phyloP scores from a whole-genome alignment of 2,113 vertebrate genomes.

The Cottus gobio region DNA sequence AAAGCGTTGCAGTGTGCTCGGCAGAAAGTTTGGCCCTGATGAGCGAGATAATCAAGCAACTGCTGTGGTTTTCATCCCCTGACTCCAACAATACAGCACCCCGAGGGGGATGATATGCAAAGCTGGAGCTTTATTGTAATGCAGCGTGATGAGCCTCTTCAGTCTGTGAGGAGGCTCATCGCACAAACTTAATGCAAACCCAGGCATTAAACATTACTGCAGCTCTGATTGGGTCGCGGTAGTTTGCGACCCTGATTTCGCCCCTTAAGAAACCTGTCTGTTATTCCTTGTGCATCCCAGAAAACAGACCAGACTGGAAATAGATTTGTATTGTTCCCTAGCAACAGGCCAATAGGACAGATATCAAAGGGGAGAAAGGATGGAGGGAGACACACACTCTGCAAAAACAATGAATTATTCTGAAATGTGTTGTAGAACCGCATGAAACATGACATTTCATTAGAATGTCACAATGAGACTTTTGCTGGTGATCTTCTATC shows the following conservation, averaged over 20 bases:
- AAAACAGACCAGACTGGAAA: conserved; percentile 37
- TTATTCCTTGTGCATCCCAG: conserved; percentile 25
- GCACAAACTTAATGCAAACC: conserved; percentile 25
- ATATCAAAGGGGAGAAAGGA: conserved; percentile 23
- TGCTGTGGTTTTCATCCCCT: conserved; percentile 50
- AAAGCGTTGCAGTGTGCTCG: conserved; percentile 54
- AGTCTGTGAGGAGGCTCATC: conserved; percentile 46
- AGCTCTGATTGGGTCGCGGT: conserved; percentile 31
- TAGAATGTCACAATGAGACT: background rate
- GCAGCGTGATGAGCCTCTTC: conserved; percentile 55
- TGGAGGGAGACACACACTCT: background rate
- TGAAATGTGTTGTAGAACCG: background rate
- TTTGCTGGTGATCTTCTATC: background rate
- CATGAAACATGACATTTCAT: conserved; percentile 21
- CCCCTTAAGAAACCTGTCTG: conserved; percentile 25
- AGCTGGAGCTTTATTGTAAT: conserved; percentile 70
- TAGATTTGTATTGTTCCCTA: conserved; percentile 55
- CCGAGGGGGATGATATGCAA: conserved; percentile 51
- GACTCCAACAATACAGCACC: conserved; percentile 46
- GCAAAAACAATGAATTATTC: conserved; percentile 15
- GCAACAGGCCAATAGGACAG: conserved; percentile 54
- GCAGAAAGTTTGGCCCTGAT: conserved; percentile 51
- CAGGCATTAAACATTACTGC: conserved; percentile 44
- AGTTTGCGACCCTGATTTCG: conserved; percentile 27
- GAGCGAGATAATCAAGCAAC: conserved; percentile 64